Evolutionary conservation across 2,113 vertebrate genomes (phyloP), one percentile per base, ranked within the genome.

Genomic region (Pardalotus punctatus): DNA sequence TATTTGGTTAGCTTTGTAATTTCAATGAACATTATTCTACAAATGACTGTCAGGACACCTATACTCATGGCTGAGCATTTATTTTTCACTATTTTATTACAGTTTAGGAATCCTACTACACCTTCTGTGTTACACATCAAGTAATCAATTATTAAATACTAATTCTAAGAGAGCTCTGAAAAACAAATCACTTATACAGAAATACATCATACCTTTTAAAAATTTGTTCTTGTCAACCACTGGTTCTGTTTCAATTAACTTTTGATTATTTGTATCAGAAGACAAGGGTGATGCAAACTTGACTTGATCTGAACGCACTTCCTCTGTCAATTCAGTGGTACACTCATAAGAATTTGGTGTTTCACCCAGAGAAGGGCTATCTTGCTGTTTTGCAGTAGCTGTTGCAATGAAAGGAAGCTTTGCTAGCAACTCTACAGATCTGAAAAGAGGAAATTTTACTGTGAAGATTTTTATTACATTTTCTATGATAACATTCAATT

Each of bases 131-230:
- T 8, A 2, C 35, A 88, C 38, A 58, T 18, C 42, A 80, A 16
- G 2, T 29, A 82, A 69, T 35, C 8, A 65, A 65, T 65, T 81
- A 69, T 50, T 78, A 86, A 70, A 88, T 19, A 74, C 28, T 51
- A 62, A 76, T 36, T 84, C 35, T 60, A 60, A 64, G 23, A 51
- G 23, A 82, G 11, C 7, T 35, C 48, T 67, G 43, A 83, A 93
- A 93, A 85, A 80, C 15, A 36, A 64, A 50, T 80, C 50, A 51
- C 81, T 70, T 19, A 43, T 51, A 85, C 42, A 94, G 87, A 84
- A 93, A 87, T 43, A 72, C 16, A 87, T 24, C 92, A 86, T 88
- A 98, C 97, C 97, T 97, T 95, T 93, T 35, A 91, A 86, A 96
- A 91, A 70, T 33, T 11, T 23, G 35, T 76, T 86, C 85, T 85